phyloP scores from a whole-genome alignment of 53 echinoderm and acorn worm species.

The Apostichopus leukothele region DNA sequence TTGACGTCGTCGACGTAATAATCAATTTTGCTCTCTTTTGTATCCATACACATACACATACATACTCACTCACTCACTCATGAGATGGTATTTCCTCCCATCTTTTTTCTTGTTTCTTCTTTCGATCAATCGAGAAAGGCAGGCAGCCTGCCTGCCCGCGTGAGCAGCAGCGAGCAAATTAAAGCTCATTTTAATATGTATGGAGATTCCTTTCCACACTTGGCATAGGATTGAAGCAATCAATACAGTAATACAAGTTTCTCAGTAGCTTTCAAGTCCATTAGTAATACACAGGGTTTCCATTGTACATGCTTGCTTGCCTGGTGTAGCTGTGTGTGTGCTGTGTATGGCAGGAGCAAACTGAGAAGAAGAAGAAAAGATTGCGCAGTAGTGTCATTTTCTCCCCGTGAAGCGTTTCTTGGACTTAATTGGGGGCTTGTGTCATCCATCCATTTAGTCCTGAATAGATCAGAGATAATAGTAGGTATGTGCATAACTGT shows the following conservation, averaged over 20 bases:
- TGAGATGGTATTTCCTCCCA: background rate
- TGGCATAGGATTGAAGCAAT: constrained; percentile 32
- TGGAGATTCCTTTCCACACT: constrained; percentile 27
- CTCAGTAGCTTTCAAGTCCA: constrained; percentile 41
- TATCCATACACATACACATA: background rate
- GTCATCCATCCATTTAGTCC: constrained; percentile 26
- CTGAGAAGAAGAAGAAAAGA: background rate
- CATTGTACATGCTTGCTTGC: background rate
- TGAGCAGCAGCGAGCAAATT: constrained; percentile 23
- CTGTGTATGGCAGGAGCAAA: background rate
- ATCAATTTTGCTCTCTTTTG: background rate
- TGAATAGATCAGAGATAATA: constrained; percentile 11
- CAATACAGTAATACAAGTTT: constrained; percentile 44
- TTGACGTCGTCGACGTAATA: too few species aligned
- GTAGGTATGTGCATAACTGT: constrained; percentile 26
- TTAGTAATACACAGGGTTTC: constrained; percentile 2
- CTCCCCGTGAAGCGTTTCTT: background rate
- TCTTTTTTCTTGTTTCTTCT: background rate
- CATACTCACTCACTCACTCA: background rate
- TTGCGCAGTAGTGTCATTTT: background rate
- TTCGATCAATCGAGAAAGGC: background rate
- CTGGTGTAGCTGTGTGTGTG: background rate
- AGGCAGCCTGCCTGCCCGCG: constrained; percentile 18
- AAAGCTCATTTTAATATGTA: constrained; percentile 47
- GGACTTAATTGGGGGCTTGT: constrained; percentile 3